These are phyloP conservation scores for Ophion slaviceki DNA, from an alignment of 2,888 invertebrate genomes.

Conservation along the genomic window DNA sequence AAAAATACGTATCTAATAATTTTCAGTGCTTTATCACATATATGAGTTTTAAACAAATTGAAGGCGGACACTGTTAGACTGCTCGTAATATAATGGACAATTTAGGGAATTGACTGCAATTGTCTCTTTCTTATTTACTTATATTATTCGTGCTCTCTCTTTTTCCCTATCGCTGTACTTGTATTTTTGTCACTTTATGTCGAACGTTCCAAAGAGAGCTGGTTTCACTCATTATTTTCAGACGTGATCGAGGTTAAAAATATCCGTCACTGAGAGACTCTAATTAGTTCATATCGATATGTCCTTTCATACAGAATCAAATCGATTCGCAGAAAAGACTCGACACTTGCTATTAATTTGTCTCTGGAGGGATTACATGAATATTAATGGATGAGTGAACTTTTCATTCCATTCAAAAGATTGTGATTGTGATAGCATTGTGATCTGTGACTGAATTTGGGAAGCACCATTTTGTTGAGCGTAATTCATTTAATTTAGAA, in stretches of 20 bases:
- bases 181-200: neutral
- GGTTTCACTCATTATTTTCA: neutral
- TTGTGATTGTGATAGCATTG: slow-evolving; percentile 27
- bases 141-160: neutral
- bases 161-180: slow-evolving; percentile 3
- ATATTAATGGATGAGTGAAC: neutral
- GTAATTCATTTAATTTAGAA: no score
- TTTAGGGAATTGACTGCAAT: slow-evolving; percentile 22
- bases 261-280: slow-evolving; percentile 18
- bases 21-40: no score
- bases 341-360: slow-evolving; percentile 13
- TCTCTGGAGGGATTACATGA: neutral
- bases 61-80: no score
- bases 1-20: no score
- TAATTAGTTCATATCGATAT: slow-evolving; percentile 67
- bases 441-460: neutral
- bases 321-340: slow-evolving; percentile 22
- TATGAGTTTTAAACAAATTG: no score
- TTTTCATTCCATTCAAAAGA: neutral
- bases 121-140: slow-evolving; percentile 6
- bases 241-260: slow-evolving; percentile 15
- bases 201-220: neutral
- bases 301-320: slow-evolving; percentile 60
- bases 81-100: neutral
- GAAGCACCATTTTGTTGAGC: neutral